Evolutionary conservation across 2,113 vertebrate species (phyloP).

Genomic region (Xiphophorus hellerii): DNA sequence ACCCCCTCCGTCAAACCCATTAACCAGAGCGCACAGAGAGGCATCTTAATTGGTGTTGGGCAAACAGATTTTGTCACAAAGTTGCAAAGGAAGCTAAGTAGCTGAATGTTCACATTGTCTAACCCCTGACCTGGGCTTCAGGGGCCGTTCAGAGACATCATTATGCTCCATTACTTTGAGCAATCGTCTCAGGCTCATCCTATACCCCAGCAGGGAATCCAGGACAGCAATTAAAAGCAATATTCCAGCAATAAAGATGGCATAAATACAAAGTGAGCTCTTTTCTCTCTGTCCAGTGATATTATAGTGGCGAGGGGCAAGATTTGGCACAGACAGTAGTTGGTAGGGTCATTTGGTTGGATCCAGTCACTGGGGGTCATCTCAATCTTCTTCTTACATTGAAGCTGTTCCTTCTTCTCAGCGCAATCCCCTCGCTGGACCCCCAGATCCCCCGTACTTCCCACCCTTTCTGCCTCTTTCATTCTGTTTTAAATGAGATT

Average conservation of each 20-base stretch:
- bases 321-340: slow-evolving; percentile 67
- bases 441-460: slow-evolving; percentile 31
- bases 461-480: slow-evolving; percentile 62
- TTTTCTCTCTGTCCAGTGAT: slow-evolving; percentile 80
- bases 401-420: slow-evolving; percentile 34
- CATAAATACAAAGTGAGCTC: slow-evolving; percentile 80
- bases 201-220: slow-evolving; percentile 74
- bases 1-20: slow-evolving; percentile 84
- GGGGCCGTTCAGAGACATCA: slow-evolving; percentile 77
- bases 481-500: slow-evolving; percentile 76
- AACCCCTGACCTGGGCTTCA: slow-evolving; percentile 82
- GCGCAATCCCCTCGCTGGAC: slow-evolving; percentile 33
- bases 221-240: slow-evolving; percentile 84
- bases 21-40: slow-evolving; percentile 78
- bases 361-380: slow-evolving; percentile 20
- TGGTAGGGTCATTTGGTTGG: slow-evolving; percentile 46
- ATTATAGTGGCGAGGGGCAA: slow-evolving; percentile 80
- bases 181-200: slow-evolving; percentile 82
- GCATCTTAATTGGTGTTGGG: slow-evolving; percentile 88
- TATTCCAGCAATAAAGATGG: slow-evolving; percentile 79
- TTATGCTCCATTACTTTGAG: slow-evolving; percentile 85
- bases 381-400: slow-evolving; percentile 33
- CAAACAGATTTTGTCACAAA: slow-evolving; percentile 88
- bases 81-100: slow-evolving; percentile 88
- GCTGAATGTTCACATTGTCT: slow-evolving; percentile 88